Base-by-base conservation (phyloP, 2,888 invertebrate species). In the Torymus texanus region DNA sequence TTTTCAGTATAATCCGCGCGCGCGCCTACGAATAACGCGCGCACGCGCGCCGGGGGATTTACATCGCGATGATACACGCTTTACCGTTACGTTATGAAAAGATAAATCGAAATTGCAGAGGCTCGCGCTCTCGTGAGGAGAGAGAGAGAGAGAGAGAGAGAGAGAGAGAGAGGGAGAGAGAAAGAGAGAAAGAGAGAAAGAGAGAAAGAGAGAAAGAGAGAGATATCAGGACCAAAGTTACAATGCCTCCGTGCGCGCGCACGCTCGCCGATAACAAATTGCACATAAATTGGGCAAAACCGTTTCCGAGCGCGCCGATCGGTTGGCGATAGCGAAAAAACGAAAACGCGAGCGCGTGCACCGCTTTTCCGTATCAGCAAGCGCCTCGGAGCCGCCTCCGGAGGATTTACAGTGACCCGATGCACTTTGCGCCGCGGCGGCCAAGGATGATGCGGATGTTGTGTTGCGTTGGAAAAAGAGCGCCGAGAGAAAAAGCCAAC, bases 61-160 rank as follows among this genome's bases (percentile, higher is more conserved):
- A 67, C 79, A 79, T 79, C 75, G 75, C 71, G 75, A 75, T 71
- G 79, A 75, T 79, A 79, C 79, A 67, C 75, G 55, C 59, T 62
- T 67, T 79, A 79, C 79, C 79, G 79, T 75, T 79, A 79, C 21
- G 61, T 59, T 65, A 66, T 66, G 79, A 75, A 67, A 72, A 72
- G 79, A 75, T 79, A 67, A 66, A 79, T 79, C 79, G 75, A 75
- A 75, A 75, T 75, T 70, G 66, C 66, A n/a, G 51, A 58, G 51
- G 62, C 73, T 59, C 24, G 65, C 21, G 56, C 41, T 18, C 65
- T 13, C 50, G 65, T 16, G 65, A 21, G 24, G 24, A 13, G 62
- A 14, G 62, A 50, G 14, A 24, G 29, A 55, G 67, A n/a, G 67
- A 4, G n/a, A 41, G 59, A 50, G 58, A 66, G 21, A 53, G 21